A percentile compares a stretch with the other conserved stretches of the same genome.
Conservation (phyloP, 1,140 invertebrate species). For the Oreohelix idahoensis region DNA sequence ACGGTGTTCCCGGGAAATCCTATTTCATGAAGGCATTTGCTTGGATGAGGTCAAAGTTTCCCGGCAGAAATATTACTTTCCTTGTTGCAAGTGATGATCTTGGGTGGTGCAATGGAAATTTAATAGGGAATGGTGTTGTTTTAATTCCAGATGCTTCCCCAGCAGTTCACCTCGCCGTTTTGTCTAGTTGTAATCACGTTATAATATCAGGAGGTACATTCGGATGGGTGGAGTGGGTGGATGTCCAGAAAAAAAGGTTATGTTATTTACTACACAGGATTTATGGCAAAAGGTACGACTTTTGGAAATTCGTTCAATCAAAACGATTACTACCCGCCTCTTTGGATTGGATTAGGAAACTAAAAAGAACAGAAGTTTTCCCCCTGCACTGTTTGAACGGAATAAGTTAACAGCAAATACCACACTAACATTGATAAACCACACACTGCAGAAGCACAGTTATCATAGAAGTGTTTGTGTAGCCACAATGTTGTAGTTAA, state of each 20-base stretch:
- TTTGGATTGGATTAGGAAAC: slow-evolving; percentile 55
- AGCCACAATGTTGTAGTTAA: too few species aligned
- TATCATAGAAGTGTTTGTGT: too few species aligned
- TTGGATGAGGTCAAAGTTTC: slow-evolving; percentile 38
- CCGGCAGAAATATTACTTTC: slow-evolving; percentile 38
- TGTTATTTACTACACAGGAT: slow-evolving; percentile 59
- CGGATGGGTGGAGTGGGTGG: slow-evolving; percentile 67
- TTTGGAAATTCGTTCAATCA: slow-evolving; percentile 38
- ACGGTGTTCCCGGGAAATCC: slow-evolving; percentile 12
- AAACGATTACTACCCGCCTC: slow-evolving; percentile 52
- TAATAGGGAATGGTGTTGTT: slow-evolving; percentile 35
- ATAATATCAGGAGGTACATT: slow-evolving; percentile 63
- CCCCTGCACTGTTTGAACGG: too few species aligned
- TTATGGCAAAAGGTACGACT: slow-evolving; percentile 41
- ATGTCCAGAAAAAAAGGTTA: slow-evolving; percentile 61
- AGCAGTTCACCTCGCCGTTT: slow-evolving; percentile 63
- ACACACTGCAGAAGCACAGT: too few species aligned
- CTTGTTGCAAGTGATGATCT: slow-evolving; percentile 55
- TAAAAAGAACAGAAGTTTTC: too few species aligned
- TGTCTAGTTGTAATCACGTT: slow-evolving; percentile 62
- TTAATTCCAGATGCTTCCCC: slow-evolving; percentile 36
- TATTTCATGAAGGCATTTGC: slow-evolving; percentile 45
- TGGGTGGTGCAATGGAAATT: slow-evolving; percentile 42
- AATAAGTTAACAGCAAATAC: too few species aligned
- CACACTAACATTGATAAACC: too few species aligned